Percentiles rank a stretch among this genome's conserved stretches.
These are phyloP conservation scores for Lanistes nyassanus DNA, from an alignment of 1,140 invertebrate genomes.

Conservation along the genomic window DNA sequence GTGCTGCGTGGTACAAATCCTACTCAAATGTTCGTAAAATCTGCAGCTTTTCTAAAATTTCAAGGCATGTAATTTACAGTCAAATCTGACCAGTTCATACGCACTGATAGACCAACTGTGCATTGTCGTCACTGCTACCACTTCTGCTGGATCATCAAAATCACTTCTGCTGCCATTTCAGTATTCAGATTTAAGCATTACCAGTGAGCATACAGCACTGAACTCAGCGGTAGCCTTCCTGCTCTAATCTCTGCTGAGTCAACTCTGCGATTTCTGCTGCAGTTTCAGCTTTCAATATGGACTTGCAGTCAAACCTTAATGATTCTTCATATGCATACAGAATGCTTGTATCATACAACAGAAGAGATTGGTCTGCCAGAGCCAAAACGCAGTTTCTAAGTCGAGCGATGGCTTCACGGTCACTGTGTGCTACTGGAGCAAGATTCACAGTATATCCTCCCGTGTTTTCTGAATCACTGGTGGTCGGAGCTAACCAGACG, in stretches of 20 bases:
- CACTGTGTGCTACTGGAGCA: slow-evolving; percentile 73
- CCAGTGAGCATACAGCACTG: too few species aligned
- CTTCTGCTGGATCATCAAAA: too few species aligned
- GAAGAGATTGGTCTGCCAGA: slow-evolving; percentile 85
- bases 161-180: too few species aligned
- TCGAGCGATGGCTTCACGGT: slow-evolving; percentile 85
- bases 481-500: slow-evolving; percentile 89
- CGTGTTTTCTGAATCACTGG: slow-evolving; percentile 73
- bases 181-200: too few species aligned
- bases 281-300: slow-evolving; percentile 83
- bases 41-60: too few species aligned
- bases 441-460: slow-evolving; percentile 74
- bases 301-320: slow-evolving; percentile 78
- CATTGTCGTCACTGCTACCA: too few species aligned
- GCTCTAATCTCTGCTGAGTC: slow-evolving; percentile 54
- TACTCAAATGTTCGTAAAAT: too few species aligned
- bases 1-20: too few species aligned
- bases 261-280: slow-evolving; percentile 77
- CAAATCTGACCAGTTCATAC: not conserved
- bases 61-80: not conserved
- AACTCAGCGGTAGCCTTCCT: slow-evolving; percentile 40
- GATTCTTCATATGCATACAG: slow-evolving; percentile 92
- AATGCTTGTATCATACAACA: slow-evolving; percentile 92
- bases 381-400: slow-evolving; percentile 90
- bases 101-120: too few species aligned